phyloP scores from a whole-genome alignment of 30 jellyfish, hydroid and myxozoan genomes.

The Pelagia noctiluca region DNA sequence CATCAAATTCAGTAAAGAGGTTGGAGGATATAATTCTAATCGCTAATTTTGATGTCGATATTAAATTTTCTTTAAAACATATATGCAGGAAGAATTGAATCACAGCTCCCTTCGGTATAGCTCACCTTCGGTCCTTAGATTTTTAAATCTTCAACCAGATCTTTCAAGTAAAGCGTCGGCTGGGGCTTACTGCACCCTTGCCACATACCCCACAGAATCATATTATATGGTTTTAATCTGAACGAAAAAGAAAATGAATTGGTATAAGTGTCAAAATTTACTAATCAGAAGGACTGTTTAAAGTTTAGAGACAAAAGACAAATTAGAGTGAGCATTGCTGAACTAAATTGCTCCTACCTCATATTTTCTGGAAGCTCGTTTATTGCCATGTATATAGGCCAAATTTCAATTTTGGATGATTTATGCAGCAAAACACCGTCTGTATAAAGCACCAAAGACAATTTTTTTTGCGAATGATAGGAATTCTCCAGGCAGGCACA shows the following conservation, averaged over 20 bases:
- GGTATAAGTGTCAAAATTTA: neutral
- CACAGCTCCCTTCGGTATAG: neutral
- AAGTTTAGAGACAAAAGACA: no score
- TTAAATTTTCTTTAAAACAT: neutral
- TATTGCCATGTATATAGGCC: conserved; percentile 34
- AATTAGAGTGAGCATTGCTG: neutral
- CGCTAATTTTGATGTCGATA: neutral
- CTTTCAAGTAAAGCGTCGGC: conserved; percentile 2
- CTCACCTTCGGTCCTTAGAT: neutral
- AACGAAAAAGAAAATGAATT: neutral
- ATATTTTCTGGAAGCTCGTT: conserved; percentile 22
- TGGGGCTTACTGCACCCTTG: conserved; percentile 23
- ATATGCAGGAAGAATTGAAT: neutral
- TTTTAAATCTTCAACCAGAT: conserved; percentile 5
- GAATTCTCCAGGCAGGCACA: neutral
- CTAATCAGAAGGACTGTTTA: neutral
- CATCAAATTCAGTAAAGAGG: neutral
- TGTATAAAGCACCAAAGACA: no score
- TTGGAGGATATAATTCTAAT: neutral
- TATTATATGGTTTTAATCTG: neutral
- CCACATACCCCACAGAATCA: conserved; percentile 27
- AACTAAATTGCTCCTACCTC: conserved; percentile 1
- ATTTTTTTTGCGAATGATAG: neutral
- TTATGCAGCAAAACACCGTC: no score
- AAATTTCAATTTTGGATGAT: conserved; percentile 16